Percentiles rank a stretch among this genome's conserved stretches.
Evolutionary conservation across 2,113 vertebrate genomes (phyloP).

Genomic region (Vulpes ferrilata): DNA sequence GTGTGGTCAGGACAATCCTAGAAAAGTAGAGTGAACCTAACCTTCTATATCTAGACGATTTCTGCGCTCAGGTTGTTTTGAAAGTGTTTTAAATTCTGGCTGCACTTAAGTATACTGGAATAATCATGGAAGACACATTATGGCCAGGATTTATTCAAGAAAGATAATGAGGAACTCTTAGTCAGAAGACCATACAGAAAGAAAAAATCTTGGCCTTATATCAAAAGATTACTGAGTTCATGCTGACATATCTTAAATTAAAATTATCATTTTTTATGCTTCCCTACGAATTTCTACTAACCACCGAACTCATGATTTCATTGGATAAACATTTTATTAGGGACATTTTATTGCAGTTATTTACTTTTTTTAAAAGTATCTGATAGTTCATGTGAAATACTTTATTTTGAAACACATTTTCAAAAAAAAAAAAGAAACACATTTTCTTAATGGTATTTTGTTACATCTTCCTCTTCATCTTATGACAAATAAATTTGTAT

Average conservation of each 20-base stretch:
- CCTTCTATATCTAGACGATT: not conserved
- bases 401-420: slow-evolving; percentile 40
- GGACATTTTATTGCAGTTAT: not conserved
- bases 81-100: not conserved
- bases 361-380: not conserved
- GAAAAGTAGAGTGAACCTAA: not conserved
- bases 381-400: not conserved
- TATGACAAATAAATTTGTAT: not conserved
- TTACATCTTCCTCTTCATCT: not conserved
- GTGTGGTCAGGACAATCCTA: not conserved
- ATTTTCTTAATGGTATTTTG: not conserved
- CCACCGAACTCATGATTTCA: not conserved
- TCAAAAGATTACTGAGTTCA: not conserved
- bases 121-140: not conserved
- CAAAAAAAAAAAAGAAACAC: not conserved
- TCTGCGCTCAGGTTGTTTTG: not conserved
- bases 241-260: not conserved
- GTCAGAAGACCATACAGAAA: not conserved
- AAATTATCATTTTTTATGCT: not conserved
- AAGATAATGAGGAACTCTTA: not conserved
- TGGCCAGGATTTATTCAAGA: not conserved
- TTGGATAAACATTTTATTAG: not conserved
- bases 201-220: not conserved
- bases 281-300: not conserved
- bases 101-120: not conserved